These are phyloP conservation scores for Spea multiplicata DNA, from an alignment of 2,113 vertebrate genomes.

Conservation along the genomic window DNA sequence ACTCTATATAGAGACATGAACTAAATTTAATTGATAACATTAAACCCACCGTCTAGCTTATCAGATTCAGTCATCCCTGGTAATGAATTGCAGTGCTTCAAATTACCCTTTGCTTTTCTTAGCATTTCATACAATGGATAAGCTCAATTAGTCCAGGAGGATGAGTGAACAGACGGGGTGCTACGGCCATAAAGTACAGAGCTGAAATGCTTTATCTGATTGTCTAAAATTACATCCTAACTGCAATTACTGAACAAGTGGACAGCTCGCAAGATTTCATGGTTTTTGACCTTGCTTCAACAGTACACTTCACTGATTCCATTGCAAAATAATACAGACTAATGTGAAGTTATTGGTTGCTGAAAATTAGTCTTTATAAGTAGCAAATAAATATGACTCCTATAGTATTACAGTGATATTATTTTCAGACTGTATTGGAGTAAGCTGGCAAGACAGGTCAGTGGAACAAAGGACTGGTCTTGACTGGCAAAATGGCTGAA, in stretches of 20 bases:
- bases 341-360: slow-evolving; percentile 12
- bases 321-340: slow-evolving; percentile 18
- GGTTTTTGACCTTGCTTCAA: slow-evolving; percentile 39
- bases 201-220: slow-evolving; percentile 42
- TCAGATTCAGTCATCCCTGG: slow-evolving; percentile 42
- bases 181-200: slow-evolving; percentile 26
- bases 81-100: slow-evolving; percentile 44
- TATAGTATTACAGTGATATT: not conserved
- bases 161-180: slow-evolving; percentile 40
- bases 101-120: slow-evolving; percentile 46
- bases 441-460: too few relatives aligned
- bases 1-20: slow-evolving; percentile 38
- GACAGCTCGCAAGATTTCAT: slow-evolving; percentile 31
- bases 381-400: slow-evolving; percentile 17
- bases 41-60: slow-evolving; percentile 41
- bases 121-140: slow-evolving; percentile 40
- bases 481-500: too few relatives aligned
- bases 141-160: slow-evolving; percentile 46
- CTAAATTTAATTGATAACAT: slow-evolving; percentile 44
- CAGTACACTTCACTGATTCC: slow-evolving; percentile 20
- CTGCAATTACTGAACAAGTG: slow-evolving; percentile 46
- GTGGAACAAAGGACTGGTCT: too few relatives aligned
- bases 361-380: slow-evolving; percentile 13
- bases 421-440: too few relatives aligned
- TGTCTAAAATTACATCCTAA: slow-evolving; percentile 48